Conservation (phyloP, 2,113 vertebrate genomes). For the Pimephales promelas region DNA sequence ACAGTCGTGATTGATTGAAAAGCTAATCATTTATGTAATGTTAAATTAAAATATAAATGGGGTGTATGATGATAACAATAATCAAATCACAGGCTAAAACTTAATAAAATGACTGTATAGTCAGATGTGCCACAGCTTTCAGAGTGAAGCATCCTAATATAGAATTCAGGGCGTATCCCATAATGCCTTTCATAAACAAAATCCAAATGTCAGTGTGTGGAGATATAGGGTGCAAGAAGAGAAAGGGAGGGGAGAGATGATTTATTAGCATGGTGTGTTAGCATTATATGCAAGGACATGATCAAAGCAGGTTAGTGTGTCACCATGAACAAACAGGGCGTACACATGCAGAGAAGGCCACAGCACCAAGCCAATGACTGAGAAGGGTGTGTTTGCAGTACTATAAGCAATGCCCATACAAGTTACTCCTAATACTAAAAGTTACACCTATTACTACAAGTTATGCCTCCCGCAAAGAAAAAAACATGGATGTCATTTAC, state of each 20-base stretch:
- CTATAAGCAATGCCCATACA: neutral
- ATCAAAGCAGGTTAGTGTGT: constrained; percentile 6
- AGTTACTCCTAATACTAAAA: neutral
- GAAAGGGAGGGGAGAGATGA: neutral
- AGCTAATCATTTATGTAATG: too few species aligned
- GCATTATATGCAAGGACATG: neutral
- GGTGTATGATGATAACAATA: too few species aligned
- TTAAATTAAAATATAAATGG: too few species aligned
- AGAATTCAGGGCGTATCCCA: too few species aligned
- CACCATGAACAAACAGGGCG: constrained; percentile 2
- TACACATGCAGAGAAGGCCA: neutral
- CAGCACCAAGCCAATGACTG: neutral
- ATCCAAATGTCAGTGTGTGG: neutral
- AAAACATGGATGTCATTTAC: neutral
- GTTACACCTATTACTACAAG: neutral
- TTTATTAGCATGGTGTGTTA: neutral
- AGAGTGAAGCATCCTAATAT: too few species aligned
- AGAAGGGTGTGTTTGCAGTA: neutral
- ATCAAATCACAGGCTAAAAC: too few species aligned
- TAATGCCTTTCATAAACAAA: too few species aligned
- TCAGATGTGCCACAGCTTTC: too few species aligned
- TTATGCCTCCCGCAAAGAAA: neutral
- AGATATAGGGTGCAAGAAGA: neutral
- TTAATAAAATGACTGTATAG: too few species aligned
- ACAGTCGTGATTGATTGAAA: too few species aligned